Percentiles rank a stretch among this genome's conserved stretches.
phyloP scores from a whole-genome alignment of 2,113 vertebrate species.

The Procapra przewalskii region DNA sequence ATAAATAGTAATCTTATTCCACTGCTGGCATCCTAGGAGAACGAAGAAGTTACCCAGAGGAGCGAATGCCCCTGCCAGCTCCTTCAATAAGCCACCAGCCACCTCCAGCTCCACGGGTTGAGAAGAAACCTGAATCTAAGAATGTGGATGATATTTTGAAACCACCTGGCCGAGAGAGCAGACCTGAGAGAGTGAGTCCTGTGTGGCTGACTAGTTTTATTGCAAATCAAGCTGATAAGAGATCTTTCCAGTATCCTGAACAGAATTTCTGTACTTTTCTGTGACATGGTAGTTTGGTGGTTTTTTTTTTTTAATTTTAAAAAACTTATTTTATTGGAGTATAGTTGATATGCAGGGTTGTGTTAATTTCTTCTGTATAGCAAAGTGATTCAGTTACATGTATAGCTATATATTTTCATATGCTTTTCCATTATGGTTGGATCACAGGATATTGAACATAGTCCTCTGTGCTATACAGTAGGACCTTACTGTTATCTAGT shows the following conservation, averaged over 20 bases:
- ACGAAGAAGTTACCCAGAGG: conserved; percentile 91
- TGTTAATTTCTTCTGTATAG: background rate
- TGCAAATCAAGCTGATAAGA: background rate
- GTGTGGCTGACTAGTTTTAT: background rate
- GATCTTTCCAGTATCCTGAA: background rate
- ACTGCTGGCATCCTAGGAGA: conserved; percentile 84
- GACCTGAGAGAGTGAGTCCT: conserved; percentile 91
- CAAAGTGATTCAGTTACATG: background rate
- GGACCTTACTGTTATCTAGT: background rate
- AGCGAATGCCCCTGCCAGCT: conserved; percentile 85
- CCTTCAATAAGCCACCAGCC: conserved; percentile 87
- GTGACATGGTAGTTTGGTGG: background rate
- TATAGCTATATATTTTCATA: background rate
- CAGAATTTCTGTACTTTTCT: conserved; percentile 17
- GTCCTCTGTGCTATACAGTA: background rate
- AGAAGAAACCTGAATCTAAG: conserved; percentile 97
- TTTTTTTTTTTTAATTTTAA: background rate
- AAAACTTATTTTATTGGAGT: background rate
- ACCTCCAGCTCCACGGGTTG: conserved; percentile 85
- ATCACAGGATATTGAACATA: background rate
- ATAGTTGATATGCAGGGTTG: background rate
- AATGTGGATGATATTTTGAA: conserved; percentile 98
- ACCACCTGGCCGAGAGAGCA: conserved; percentile 89
- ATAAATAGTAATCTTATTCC: conserved; percentile 74
- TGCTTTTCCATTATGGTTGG: background rate